phyloP scores from a whole-genome alignment of 35 echinoderm and acorn worm species.

The Heliocidaris erythrogramma region DNA sequence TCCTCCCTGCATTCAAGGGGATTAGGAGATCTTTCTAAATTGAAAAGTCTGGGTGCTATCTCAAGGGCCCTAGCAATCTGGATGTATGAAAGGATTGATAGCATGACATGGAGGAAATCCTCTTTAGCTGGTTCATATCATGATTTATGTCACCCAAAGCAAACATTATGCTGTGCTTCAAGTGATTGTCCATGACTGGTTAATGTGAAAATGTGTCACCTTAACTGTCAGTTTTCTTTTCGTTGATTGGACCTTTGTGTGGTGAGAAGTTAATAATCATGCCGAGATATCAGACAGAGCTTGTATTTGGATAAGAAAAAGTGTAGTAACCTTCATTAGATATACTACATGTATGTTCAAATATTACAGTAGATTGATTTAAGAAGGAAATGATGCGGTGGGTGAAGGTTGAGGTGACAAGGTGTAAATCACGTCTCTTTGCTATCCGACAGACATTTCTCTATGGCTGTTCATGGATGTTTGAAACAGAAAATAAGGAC shows the following conservation, averaged over 20 bases:
- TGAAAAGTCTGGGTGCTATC: background rate
- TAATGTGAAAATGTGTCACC: background rate
- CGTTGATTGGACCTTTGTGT: no score
- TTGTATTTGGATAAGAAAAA: no score
- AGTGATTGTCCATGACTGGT: background rate
- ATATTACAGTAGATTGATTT: background rate
- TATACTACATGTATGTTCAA: no score
- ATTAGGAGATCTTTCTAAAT: background rate
- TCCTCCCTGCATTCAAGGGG: background rate
- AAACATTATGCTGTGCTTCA: background rate
- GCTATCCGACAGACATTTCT: no score
- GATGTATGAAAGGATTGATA: background rate
- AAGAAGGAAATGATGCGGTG: background rate
- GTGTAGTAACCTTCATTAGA: no score
- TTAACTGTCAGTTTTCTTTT: background rate
- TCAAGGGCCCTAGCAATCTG: background rate
- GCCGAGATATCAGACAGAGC: no score
- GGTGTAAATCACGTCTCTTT: background rate
- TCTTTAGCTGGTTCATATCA: background rate
- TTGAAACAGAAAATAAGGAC: no score
- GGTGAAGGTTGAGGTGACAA: background rate
- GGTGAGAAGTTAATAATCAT: no score
- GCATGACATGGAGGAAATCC: background rate
- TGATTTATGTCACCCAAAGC: background rate
- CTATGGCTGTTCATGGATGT: no score